Percentiles rank a stretch among this genome's conserved stretches.
Conservation (phyloP, 2,113 vertebrate species). For the Kobus ellipsiprymnus region DNA sequence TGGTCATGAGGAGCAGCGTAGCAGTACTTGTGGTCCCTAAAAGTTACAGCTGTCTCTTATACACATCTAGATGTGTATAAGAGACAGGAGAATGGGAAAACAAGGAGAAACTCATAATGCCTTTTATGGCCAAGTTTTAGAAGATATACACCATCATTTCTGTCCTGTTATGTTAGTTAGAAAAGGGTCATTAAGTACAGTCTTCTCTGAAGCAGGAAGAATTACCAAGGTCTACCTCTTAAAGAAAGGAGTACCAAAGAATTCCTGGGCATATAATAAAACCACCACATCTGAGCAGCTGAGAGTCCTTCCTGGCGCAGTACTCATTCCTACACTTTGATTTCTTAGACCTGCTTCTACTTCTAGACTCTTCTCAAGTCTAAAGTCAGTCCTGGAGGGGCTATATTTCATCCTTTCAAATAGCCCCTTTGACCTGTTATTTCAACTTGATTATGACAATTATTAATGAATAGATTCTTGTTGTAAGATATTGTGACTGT, state of each 20-base stretch:
- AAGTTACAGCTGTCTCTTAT: too few relatives aligned
- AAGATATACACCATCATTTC: not conserved
- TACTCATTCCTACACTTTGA: not conserved
- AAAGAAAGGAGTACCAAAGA: not conserved
- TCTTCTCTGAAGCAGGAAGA: not conserved
- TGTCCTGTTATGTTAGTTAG: not conserved
- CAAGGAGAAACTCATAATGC: not conserved
- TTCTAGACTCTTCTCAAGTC: not conserved
- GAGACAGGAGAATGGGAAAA: too few relatives aligned
- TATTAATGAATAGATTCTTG: not conserved
- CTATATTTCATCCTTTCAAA: not conserved
- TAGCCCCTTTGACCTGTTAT: not conserved
- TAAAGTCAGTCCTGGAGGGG: not conserved
- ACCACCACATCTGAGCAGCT: not conserved
- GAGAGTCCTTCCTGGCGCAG: not conserved
- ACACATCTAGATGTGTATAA: too few relatives aligned
- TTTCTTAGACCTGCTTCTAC: not conserved
- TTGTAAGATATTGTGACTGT: not conserved
- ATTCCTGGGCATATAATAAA: not conserved
- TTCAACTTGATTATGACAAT: not conserved
- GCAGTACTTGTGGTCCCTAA: rapidly evolving
- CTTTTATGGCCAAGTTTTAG: not conserved
- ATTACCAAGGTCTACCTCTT: not conserved
- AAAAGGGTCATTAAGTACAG: not conserved
- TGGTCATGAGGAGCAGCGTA: not conserved